Conservation (phyloP, 2,797 vertebrate species). For the Crax fasciolata region DNA sequence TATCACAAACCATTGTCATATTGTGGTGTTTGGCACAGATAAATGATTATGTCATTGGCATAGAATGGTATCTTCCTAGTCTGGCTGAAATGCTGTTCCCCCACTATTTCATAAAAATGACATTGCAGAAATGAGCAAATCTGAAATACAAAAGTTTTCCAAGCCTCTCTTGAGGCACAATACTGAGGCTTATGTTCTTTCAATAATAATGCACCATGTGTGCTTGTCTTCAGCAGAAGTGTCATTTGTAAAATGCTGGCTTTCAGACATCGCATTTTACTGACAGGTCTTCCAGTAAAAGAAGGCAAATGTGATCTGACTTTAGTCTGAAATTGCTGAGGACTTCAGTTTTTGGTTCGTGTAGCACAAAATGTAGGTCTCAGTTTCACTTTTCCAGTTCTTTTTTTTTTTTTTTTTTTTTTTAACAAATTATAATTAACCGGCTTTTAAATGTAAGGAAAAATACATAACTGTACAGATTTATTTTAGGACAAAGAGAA, state of each 20-base stretch:
- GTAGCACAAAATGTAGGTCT: background rate
- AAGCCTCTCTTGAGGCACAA: slow-evolving; percentile 4
- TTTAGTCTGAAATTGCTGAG: background rate
- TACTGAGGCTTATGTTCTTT: slow-evolving; percentile 10
- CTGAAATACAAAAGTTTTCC: slow-evolving; percentile 13
- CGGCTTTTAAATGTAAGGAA: background rate
- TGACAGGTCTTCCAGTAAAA: background rate
- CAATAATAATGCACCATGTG: background rate
- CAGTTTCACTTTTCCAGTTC: background rate
- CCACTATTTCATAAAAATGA: slow-evolving; percentile 41
- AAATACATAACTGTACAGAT: background rate
- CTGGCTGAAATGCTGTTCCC: background rate
- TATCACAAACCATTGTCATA: slow-evolving; percentile 36
- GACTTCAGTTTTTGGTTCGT: background rate
- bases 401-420: background rate
- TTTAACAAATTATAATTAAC: background rate
- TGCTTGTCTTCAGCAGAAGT: slow-evolving; percentile 1
- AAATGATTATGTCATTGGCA: background rate
- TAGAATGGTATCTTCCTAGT: slow-evolving; percentile 10
- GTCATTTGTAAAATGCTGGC: background rate
- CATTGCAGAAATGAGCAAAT: slow-evolving; percentile 24
- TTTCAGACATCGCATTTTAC: background rate
- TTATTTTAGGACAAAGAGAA: background rate
- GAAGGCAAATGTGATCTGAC: background rate
- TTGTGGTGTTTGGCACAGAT: slow-evolving; percentile 3